Evolutionary conservation across 2,113 vertebrate species (phyloP).

Genomic region (Ornithorhynchus anatinus): DNA sequence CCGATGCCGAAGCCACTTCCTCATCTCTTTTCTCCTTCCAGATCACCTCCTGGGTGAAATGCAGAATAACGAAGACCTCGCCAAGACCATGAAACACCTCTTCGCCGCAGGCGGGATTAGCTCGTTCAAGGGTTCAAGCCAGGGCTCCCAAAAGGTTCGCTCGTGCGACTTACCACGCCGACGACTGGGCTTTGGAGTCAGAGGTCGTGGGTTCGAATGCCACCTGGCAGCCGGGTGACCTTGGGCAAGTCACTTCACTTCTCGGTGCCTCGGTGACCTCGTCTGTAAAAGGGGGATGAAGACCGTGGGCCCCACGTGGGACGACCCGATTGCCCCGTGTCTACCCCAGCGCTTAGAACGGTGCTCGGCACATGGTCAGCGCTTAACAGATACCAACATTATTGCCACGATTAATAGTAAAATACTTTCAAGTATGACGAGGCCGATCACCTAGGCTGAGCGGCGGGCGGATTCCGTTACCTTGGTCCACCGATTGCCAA

Average conservation of each 20-base stretch:
- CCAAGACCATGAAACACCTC: too few species aligned
- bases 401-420: constrained; percentile 3
- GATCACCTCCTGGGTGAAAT: neutral
- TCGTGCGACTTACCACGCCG: too few species aligned
- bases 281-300: too few species aligned
- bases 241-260: too few species aligned
- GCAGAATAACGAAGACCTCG: neutral
- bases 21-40: neutral
- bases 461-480: neutral
- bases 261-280: too few species aligned
- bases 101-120: too few species aligned
- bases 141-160: too few species aligned
- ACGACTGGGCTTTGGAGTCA: too few species aligned
- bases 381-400: neutral
- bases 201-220: too few species aligned
- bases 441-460: neutral
- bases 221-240: too few species aligned
- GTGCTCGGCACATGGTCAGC: neutral
- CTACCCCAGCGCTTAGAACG: neutral
- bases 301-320: too few species aligned
- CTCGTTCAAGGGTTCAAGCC: too few species aligned
- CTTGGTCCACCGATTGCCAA: neutral
- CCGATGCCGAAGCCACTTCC: neutral
- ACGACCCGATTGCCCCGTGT: neutral
- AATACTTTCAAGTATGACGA: neutral